Conservation (phyloP, 1,140 invertebrate species). For the Drosophila bocki region DNA sequence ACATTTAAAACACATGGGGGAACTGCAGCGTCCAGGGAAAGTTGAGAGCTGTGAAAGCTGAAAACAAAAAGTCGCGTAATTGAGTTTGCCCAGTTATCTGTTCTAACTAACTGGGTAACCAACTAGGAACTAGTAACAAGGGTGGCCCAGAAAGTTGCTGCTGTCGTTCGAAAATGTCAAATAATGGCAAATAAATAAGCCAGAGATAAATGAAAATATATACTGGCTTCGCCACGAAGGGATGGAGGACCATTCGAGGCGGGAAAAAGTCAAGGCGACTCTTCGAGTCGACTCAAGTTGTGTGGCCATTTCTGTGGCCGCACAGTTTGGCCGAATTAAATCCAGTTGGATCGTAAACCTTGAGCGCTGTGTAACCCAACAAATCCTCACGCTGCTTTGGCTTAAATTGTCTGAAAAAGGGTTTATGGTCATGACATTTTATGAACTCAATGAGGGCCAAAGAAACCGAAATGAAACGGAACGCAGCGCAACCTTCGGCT, state of each 20-base stretch:
- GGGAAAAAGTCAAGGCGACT: slow-evolving; percentile 30
- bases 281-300: slow-evolving; percentile 56
- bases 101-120: slow-evolving; percentile 23
- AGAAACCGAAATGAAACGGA: slow-evolving; percentile 36
- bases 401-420: slow-evolving; percentile 83
- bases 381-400: slow-evolving; percentile 73
- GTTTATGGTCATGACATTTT: slow-evolving; percentile 81
- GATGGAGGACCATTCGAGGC: background rate
- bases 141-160: slow-evolving; percentile 21
- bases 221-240: slow-evolving; percentile 12
- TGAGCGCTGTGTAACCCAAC: slow-evolving; percentile 46
- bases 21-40: slow-evolving; percentile 4
- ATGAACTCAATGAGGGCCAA: slow-evolving; percentile 59
- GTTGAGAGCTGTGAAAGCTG: slow-evolving; percentile 4
- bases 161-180: slow-evolving; percentile 51
- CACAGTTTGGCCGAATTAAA: slow-evolving; percentile 77
- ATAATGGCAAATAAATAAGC: slow-evolving; percentile 56
- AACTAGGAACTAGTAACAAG: slow-evolving; percentile 18
- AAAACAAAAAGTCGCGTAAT: slow-evolving; percentile 62
- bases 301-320: slow-evolving; percentile 73
- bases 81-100: slow-evolving; percentile 61
- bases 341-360: slow-evolving; percentile 78
- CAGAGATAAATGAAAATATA: slow-evolving; percentile 39
- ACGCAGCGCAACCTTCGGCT: slow-evolving; percentile 56
- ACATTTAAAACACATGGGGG: slow-evolving; percentile 18